Base-by-base conservation (phyloP, 2,113 vertebrate species). In the Microcebus murinus region DNA sequence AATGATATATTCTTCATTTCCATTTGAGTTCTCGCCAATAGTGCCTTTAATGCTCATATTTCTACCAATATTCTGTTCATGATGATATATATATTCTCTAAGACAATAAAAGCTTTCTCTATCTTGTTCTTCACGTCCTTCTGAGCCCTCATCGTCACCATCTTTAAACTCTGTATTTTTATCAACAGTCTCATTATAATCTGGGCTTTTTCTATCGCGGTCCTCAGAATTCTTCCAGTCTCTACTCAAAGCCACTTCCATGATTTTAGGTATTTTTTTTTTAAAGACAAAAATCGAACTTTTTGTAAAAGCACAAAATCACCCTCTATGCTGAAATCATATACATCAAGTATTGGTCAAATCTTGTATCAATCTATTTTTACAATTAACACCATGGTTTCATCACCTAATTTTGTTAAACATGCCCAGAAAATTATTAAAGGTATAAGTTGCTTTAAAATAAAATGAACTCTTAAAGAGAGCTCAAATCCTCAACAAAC, bases 381-480 rank as follows among this genome's bases (percentile, higher is more conserved):
- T 94, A 92, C 77, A 94, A 90, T 95, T 84, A 96, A 97, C 85
- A 97, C 85, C 93, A 85, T 95, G 55, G 67, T 92, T 91, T 95
- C 84, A 74, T 96, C 48, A 97, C 25, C 65, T 67, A 91, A 83
- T 77, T 96, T 97, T 74, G 45, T 91, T 97, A 93, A 94, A 91
- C 88, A 95, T 97, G 67, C 59, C 85, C 48, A 87, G 31, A 94
- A 67, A 87, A 91, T 42, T 88, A 31, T 79, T 94, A 50, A 91
- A 96, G 82, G 92, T 80, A 36, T 81, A 83, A 76, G 50, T 96
- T 90, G 77, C 42, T 97, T 97, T 92, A 93, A 96, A 87, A 93
- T 50, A 89, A 94, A 94, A 94, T 73, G 61, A 86, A 92, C 36
- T 91, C 61, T 90, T 84, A 74, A 73, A 83, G 83, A 96, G 87